Base-by-base conservation (phyloP, 2,113 vertebrate genomes). In the Callithrix jacchus region DNA sequence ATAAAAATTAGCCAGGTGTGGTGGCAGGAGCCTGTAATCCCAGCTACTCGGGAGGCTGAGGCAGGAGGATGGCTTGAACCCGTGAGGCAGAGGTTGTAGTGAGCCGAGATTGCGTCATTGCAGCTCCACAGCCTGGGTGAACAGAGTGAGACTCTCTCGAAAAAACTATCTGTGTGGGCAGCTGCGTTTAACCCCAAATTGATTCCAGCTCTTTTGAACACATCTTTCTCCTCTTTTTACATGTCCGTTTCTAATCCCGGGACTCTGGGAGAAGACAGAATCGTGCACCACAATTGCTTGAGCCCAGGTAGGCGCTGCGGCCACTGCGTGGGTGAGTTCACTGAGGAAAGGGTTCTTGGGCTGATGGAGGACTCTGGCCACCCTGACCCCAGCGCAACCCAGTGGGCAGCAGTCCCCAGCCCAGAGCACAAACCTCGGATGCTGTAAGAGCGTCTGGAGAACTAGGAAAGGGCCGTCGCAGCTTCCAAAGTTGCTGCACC, bases 161-260 rank as follows among this genome's bases (percentile, higher is more conserved):
- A 68, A 68, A 68, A 68, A 68, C 58, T n/a, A 45, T 74, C 94
- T 54, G 49, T 52, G 94, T 32, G 74, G 94, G 80, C 32, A 32
- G 54, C 85, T 70, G 76, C 71, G 76, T 56, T 87, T 56, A 68
- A 37, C 85, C 94, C 91, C 1, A 71, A 82, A 93, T 66, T 87
- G 93, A 58, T 89, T 97, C 95, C 97, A 97, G 91, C 30, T 49
- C 84, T 73, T 68, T 32, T 16, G 10, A 49, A 85, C 79, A 68
- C 32, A 30, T 35, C 18, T 68, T 12, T 12, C n/a, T 11, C 16
- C 37, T 80, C 37, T 80, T 79, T 17, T 17, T 18, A 52, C 52
- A 52, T 17, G 52, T 16, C 52, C 18, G 52, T 52, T 52, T 52
- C 52, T 17, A 52, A 52, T 52, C 52, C 52, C 52, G 18, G 52